These are phyloP conservation scores for Saxidomus purpurata DNA, from an alignment of 1,140 invertebrate genomes.

Conservation along the genomic window DNA sequence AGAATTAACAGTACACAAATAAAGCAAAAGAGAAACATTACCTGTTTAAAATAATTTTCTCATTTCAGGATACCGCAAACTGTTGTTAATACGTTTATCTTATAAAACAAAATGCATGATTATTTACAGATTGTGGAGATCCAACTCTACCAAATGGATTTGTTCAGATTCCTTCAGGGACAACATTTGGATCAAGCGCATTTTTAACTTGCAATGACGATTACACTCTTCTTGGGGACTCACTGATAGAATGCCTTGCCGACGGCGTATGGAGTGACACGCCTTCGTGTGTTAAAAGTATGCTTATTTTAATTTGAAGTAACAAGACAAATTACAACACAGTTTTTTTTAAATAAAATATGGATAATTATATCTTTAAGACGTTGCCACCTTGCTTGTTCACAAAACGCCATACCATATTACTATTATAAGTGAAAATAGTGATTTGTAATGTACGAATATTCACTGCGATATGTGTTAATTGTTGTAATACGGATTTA, in stretches of 20 bases:
- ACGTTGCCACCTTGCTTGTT: no score
- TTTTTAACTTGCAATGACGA: background rate
- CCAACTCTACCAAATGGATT: slow-evolving; percentile 24
- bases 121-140: slow-evolving; percentile 46
- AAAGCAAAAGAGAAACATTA: no score
- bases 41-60: background rate
- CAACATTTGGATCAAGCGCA: slow-evolving; percentile 18
- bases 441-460: no score
- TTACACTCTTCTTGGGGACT: slow-evolving; percentile 8
- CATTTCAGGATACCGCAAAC: background rate
- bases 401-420: no score
- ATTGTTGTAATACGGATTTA: background rate
- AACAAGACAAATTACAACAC: no score
- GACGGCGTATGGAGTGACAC: slow-evolving; percentile 30
- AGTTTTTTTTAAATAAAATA: no score
- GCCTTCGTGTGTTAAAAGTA: slow-evolving; percentile 37
- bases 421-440: no score
- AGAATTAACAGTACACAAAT: no score
- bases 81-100: no score
- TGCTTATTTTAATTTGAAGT: no score
- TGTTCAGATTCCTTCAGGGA: slow-evolving; percentile 14
- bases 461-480: background rate
- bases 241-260: slow-evolving; percentile 19
- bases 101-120: no score
- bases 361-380: no score